Percentiles rank a stretch among this genome's conserved stretches.
Conservation (phyloP, 64 coral and sea anemone genomes). For the Stichodactyla mertensii region DNA sequence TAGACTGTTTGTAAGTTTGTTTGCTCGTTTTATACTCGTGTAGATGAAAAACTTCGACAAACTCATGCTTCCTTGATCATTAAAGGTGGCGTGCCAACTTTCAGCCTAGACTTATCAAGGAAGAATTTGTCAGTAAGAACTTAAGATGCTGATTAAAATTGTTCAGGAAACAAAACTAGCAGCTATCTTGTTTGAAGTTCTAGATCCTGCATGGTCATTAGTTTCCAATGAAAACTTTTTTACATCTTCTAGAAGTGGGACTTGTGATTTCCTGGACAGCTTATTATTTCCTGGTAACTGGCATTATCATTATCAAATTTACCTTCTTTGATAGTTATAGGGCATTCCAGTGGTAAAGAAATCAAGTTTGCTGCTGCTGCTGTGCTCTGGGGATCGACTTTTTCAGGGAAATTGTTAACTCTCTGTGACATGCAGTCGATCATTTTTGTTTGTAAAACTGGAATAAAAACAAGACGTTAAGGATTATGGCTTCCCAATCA, state of each 20-base stretch:
- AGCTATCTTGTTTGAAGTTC: no score
- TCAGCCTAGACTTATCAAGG: no score
- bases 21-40: no score
- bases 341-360: neutral
- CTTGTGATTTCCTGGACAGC: neutral
- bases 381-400: neutral
- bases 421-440: neutral
- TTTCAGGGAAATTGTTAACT: neutral
- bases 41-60: no score
- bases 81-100: no score
- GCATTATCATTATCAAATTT: neutral
- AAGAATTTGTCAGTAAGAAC: no score
- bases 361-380: neutral
- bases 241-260: neutral
- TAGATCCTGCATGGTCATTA: no score
- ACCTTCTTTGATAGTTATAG: neutral
- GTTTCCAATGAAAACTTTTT: no score
- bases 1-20: no score
- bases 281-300: neutral
- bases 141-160: no score
- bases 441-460: conserved; percentile 7
- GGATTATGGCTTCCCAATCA: neutral
- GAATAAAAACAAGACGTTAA: neutral
- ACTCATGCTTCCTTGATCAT: no score
- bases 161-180: no score